Conservation (phyloP, 2,888 invertebrate species). For the Drosophila kuntzei region DNA sequence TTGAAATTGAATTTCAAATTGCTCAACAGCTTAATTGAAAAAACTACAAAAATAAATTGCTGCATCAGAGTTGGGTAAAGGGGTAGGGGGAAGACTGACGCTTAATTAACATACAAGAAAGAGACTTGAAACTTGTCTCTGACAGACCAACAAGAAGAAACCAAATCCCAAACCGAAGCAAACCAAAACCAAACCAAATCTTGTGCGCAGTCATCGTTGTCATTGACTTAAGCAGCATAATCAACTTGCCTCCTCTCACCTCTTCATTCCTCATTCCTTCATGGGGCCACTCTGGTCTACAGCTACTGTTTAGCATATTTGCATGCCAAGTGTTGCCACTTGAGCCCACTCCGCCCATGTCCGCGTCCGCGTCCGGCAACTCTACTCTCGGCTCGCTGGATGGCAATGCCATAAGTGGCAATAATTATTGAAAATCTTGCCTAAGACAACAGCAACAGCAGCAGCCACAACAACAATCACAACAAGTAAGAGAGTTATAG, state of each 20-base stretch:
- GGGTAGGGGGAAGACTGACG: conserved; percentile 20
- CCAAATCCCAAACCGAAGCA: conserved; percentile 24
- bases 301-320: conserved; percentile 79
- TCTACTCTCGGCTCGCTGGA: conserved; percentile 21
- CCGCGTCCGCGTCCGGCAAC: conserved; percentile 43
- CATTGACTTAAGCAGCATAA: conserved; percentile 80
- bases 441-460: conserved; percentile 69
- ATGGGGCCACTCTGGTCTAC: conserved; percentile 28
- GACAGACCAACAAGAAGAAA: conserved; percentile 55
- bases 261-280: too few relatives aligned
- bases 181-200: conserved; percentile 59
- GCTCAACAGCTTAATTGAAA: conserved; percentile 32
- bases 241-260: conserved; percentile 59
- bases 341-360: conserved; percentile 62
- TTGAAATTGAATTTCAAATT: conserved; percentile 22
- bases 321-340: conserved; percentile 79
- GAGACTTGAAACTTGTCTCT: conserved; percentile 78
- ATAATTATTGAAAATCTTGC: conserved; percentile 84
- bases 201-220: conserved; percentile 73
- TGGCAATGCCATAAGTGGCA: conserved; percentile 82
- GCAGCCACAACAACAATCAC: conserved; percentile 53
- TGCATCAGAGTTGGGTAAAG: conserved; percentile 53
- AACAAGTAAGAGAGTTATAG: not conserved
- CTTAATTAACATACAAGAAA: conserved; percentile 77
- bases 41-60: conserved; percentile 52